Conservation (phyloP, 2,113 vertebrate genomes). For the Cebus imitator region DNA sequence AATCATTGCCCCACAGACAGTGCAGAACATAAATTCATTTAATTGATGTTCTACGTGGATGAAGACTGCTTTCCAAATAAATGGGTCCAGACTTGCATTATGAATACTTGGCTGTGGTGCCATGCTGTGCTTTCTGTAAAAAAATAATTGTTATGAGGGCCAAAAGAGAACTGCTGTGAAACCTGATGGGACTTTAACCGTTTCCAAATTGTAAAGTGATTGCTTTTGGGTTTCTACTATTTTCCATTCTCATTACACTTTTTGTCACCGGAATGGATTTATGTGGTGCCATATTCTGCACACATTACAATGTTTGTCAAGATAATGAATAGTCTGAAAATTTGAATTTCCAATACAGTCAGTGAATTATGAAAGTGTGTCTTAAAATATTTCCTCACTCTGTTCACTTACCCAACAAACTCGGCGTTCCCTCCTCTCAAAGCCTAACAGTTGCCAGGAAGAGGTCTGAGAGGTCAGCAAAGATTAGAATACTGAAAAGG, state of each 20-base stretch:
- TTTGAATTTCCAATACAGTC: conserved; percentile 78
- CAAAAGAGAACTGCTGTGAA: not conserved
- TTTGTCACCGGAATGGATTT: conserved; percentile 85
- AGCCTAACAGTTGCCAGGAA: conserved; percentile 7
- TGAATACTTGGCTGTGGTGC: not conserved
- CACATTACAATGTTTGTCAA: conserved; percentile 84
- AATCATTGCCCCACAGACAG: not conserved
- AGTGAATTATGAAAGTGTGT: conserved; percentile 74
- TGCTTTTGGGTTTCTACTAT: conserved; percentile 77
- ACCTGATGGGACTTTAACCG: not conserved
- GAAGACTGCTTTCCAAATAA: conserved; percentile 53
- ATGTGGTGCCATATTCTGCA: conserved; percentile 80
- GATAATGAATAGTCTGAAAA: conserved; percentile 82
- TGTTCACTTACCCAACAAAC: conserved; percentile 28
- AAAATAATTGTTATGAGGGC: conserved; percentile 11
- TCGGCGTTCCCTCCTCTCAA: not conserved
- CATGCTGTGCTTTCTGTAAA: conserved; percentile 19
- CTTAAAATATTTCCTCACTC: conserved; percentile 72
- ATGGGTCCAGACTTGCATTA: conserved; percentile 39
- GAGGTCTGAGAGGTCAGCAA: not conserved
- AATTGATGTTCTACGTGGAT: conserved; percentile 47
- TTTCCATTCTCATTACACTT: conserved; percentile 83
- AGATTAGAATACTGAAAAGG: conserved; percentile 59
- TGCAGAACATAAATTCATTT: conserved; percentile 34
- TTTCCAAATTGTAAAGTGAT: conserved; percentile 76